A percentile compares a stretch with the other conserved stretches of the same genome.
phyloP scores from a whole-genome alignment of 2,888 invertebrate species.

The Eudasyphora cyanicolor region DNA sequence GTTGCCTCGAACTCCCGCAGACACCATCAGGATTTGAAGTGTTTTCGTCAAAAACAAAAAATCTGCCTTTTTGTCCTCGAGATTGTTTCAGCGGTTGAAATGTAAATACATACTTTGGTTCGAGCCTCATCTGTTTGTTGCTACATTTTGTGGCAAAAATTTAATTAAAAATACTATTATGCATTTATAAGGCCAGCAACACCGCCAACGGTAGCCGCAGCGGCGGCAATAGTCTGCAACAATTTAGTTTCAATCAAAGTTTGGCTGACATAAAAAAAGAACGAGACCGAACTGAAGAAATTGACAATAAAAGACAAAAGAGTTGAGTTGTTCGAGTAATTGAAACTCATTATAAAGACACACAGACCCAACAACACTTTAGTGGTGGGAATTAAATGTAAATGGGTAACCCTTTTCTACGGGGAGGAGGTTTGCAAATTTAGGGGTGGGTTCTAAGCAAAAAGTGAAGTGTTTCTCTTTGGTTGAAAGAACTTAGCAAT shows the following conservation, averaged over 20 bases:
- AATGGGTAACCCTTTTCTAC: constrained; percentile 19
- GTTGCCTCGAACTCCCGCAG: not conserved
- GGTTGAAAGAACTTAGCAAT: too few relatives aligned
- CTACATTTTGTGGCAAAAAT: constrained; percentile 66
- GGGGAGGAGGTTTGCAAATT: not conserved
- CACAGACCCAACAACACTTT: not conserved
- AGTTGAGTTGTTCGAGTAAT: constrained; percentile 7
- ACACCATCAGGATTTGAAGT: constrained; percentile 27
- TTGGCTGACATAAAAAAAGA: constrained; percentile 48
- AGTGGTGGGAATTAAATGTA: constrained; percentile 2
- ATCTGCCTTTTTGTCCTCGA: constrained; percentile 1
- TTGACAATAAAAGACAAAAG: constrained; percentile 29
- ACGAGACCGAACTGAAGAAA: not conserved
- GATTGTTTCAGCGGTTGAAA: not conserved
- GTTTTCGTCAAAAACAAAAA: constrained; percentile 50
- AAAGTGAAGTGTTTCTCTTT: not conserved
- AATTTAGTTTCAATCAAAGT: constrained; percentile 65
- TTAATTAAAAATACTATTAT: constrained; percentile 66
- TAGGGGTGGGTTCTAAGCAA: not conserved
- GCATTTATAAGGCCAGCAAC: constrained; percentile 27
- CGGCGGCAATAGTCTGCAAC: constrained; percentile 18
- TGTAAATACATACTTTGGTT: constrained; percentile 16
- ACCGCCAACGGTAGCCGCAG: not conserved
- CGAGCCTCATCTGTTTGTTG: constrained; percentile 67
- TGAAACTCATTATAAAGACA: constrained; percentile 44